A percentile compares a stretch with the other conserved stretches of the same genome.
These are phyloP conservation scores for Cacoxenus indagator DNA, from an alignment of 2,888 invertebrate species.

Conservation along the genomic window DNA sequence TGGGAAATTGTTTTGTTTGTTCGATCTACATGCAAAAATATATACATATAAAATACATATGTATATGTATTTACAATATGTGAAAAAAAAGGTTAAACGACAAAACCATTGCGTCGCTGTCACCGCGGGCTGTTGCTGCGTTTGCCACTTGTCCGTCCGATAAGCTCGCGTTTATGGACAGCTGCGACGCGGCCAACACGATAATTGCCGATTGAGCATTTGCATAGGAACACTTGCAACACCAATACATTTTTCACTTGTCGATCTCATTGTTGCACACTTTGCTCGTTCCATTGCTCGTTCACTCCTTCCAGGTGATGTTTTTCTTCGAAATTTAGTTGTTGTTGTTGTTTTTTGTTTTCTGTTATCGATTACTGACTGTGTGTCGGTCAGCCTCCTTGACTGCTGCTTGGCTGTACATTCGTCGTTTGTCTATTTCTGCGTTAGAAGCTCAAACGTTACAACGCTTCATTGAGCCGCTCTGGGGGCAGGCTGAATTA, in stretches of 20 bases:
- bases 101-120: not conserved
- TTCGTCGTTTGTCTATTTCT: not conserved
- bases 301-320: not conserved
- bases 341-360: not conserved
- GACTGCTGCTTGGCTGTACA: not conserved
- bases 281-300: not conserved
- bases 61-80: no score
- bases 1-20: no score
- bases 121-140: not conserved
- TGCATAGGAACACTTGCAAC: constrained; percentile 37
- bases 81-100: no score
- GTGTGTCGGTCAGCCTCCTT: not conserved
- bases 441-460: constrained; percentile 18
- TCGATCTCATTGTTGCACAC: not conserved
- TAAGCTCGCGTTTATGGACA: not conserved
- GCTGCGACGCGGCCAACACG: constrained; percentile 29
- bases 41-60: no score
- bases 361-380: not conserved
- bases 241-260: constrained; percentile 34
- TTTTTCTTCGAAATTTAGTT: not conserved
- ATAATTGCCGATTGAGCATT: constrained; percentile 38
- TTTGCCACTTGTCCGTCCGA: not conserved
- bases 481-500: not conserved
- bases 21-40: no score
- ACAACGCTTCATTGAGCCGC: constrained; percentile 11